A percentile compares a stretch with the other conserved stretches of the same genome.
phyloP scores from a whole-genome alignment of 2,888 invertebrate species.

The Latrodectus hesperus region DNA sequence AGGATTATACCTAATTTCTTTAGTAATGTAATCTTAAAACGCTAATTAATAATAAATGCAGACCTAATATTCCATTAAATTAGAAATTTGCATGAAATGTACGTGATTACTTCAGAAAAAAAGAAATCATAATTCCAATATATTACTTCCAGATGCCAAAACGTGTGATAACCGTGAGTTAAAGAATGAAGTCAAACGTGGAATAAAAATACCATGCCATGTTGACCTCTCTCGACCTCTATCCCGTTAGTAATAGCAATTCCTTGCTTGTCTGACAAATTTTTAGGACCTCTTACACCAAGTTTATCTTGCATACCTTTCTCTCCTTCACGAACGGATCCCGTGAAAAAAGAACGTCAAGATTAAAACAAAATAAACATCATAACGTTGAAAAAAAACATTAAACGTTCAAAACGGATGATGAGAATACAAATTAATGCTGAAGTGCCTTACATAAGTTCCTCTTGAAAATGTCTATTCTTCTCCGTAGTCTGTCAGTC shows the following conservation, averaged over 20 bases:
- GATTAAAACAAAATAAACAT: conserved; percentile 1
- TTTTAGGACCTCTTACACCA: neutral
- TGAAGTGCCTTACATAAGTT: neutral
- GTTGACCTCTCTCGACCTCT: neutral
- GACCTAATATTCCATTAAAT: no score
- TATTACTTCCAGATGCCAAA: no score
- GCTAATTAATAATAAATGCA: no score
- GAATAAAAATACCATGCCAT: neutral
- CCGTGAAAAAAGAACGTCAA: neutral
- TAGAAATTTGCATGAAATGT: no score
- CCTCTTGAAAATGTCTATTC: neutral
- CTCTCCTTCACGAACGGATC: neutral
- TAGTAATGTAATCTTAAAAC: no score
- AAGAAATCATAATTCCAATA: no score
- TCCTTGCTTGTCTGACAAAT: neutral
- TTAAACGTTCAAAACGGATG: neutral
- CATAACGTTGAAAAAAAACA: neutral
- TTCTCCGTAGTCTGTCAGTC: neutral
- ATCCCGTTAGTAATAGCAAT: neutral
- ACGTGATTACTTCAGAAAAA: no score
- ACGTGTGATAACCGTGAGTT: no score
- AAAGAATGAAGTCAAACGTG: neutral
- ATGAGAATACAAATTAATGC: neutral
- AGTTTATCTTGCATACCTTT: neutral
- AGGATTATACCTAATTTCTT: no score